A percentile compares a stretch with the other conserved stretches of the same genome.
Conservation (phyloP, 2,888 invertebrate species). For the Gastracanthus pulcherrimus region DNA sequence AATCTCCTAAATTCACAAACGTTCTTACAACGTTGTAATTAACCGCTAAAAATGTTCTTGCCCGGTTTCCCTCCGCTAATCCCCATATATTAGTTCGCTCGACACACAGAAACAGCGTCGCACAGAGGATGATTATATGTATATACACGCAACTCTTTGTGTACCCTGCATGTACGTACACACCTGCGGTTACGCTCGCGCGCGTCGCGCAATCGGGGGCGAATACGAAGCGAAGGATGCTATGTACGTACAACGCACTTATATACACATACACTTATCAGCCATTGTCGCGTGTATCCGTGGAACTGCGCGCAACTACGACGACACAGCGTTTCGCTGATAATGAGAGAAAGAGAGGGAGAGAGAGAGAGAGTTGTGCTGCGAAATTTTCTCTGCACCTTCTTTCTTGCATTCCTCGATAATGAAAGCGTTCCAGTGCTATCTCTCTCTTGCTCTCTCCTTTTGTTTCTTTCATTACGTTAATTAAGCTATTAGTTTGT, state of each 20-base stretch:
- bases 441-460: not conserved
- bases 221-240: not conserved
- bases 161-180: not conserved
- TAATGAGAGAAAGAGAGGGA: not conserved
- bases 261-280: not conserved
- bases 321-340: not conserved
- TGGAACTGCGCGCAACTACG: not conserved
- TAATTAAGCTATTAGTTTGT: slow-evolving; percentile 39
- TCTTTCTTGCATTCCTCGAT: slow-evolving; percentile 3
- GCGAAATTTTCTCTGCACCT: slow-evolving; percentile 8
- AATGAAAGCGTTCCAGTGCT: not conserved
- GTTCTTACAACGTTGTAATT: not conserved
- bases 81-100: not conserved
- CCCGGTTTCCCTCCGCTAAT: not conserved
- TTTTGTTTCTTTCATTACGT: slow-evolving; percentile 20
- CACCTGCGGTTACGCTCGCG: not conserved
- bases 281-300: not conserved
- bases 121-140: not conserved
- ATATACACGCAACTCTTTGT: not conserved
- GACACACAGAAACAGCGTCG: not conserved
- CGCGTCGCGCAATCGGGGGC: no score
- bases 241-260: no score
- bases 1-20: not conserved
- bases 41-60: not conserved
- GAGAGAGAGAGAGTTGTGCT: not conserved